Conservation (phyloP, 2,888 invertebrate species). For the Pristionchus japonicus region DNA sequence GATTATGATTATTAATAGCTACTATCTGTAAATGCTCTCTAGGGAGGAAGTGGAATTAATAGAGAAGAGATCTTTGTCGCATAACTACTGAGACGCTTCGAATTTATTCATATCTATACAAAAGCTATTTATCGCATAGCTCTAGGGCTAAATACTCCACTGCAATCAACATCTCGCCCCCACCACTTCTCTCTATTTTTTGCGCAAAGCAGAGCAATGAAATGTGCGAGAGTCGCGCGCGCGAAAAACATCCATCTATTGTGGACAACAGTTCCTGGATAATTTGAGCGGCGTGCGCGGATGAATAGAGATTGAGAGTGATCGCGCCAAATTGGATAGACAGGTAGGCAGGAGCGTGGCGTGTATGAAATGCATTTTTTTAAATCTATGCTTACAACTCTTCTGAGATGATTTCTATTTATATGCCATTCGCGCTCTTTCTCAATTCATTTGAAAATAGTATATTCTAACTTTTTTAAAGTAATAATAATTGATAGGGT, state of each 20-base stretch:
- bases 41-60: too few species aligned
- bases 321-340: not conserved
- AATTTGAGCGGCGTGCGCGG: not conserved
- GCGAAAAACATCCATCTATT: not conserved
- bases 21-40: too few species aligned
- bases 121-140: not conserved
- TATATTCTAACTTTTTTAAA: too few species aligned
- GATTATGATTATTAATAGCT: too few species aligned
- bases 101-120: not conserved
- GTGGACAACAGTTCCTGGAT: not conserved
- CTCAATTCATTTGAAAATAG: too few species aligned
- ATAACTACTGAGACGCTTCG: too few species aligned
- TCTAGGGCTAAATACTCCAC: not conserved
- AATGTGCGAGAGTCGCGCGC: not conserved
- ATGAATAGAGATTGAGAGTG: not conserved
- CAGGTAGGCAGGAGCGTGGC: not conserved
- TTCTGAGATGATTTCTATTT: too few species aligned
- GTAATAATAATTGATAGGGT: too few species aligned
- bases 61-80: too few species aligned
- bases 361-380: not conserved
- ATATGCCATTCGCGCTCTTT: too few species aligned
- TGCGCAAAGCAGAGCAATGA: not conserved
- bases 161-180: not conserved
- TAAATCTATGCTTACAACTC: not conserved
- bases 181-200: not conserved